Conservation (phyloP, 2,888 invertebrate species). For the Lypha dubia region DNA sequence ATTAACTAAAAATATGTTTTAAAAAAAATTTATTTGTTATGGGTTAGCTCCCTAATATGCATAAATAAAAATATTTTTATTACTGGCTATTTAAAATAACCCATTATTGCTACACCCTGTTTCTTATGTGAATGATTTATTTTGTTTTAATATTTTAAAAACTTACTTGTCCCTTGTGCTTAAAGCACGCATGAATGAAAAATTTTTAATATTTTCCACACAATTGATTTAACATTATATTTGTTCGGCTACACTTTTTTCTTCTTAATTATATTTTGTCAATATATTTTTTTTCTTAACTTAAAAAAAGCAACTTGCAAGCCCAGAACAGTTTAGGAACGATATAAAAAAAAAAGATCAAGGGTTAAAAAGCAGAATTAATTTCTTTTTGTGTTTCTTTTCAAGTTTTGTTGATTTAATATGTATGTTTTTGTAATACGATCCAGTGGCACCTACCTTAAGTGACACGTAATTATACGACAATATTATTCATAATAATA, state of each 20-base stretch:
- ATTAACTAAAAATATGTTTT: no score
- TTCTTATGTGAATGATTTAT: slow-evolving; percentile 31
- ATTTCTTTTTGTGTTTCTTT: slow-evolving; percentile 29
- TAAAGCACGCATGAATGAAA: slow-evolving; percentile 71
- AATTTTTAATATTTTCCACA: slow-evolving; percentile 80
- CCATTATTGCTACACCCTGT: slow-evolving; percentile 52
- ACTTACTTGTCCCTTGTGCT: slow-evolving; percentile 59
- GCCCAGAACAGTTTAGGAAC: slow-evolving; percentile 54
- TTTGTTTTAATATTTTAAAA: slow-evolving; percentile 8
- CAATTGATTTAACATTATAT: slow-evolving; percentile 81
- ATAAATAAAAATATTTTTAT: no score
- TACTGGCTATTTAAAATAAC: not conserved
- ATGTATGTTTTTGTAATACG: slow-evolving; percentile 72
- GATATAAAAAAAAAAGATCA: no score
- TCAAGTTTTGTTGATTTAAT: slow-evolving; percentile 59
- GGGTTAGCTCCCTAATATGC: no score
- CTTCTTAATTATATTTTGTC: slow-evolving; percentile 43
- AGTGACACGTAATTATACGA: slow-evolving; percentile 81
- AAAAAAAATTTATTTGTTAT: no score
- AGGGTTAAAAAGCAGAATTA: slow-evolving; percentile 73
- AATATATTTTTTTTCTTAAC: slow-evolving; percentile 19
- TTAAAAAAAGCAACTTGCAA: slow-evolving; percentile 29
- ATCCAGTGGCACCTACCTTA: slow-evolving; percentile 81
- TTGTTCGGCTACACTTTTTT: slow-evolving; percentile 34
- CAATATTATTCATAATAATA: slow-evolving; percentile 56